These are phyloP conservation scores for Pyrrhura leucotis DNA, from an alignment of 2,797 vertebrate genomes.

Conservation along the genomic window DNA sequence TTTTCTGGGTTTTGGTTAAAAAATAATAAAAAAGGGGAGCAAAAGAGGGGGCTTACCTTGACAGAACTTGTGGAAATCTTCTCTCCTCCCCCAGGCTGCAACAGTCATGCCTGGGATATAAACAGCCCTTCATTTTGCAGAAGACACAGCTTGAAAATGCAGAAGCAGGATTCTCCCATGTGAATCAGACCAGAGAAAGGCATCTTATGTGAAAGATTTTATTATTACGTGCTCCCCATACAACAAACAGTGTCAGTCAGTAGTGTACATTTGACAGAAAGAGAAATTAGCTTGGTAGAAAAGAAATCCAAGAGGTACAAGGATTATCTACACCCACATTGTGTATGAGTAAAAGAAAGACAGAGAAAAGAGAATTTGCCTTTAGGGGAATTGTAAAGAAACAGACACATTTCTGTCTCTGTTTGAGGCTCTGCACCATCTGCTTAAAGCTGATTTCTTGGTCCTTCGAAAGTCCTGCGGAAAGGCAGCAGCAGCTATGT, in stretches of 20 bases:
- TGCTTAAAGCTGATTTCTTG: constrained; percentile 61
- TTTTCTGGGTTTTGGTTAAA: neutral
- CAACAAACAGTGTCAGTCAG: constrained; percentile 90
- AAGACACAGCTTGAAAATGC: too few species aligned
- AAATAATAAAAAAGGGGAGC: neutral
- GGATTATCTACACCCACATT: constrained; percentile 70
- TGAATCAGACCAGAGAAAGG: neutral
- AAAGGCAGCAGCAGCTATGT: constrained; percentile 79
- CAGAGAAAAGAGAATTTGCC: constrained; percentile 49
- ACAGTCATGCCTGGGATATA: neutral
- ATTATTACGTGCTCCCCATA: constrained; percentile 92
- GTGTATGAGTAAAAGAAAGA: neutral
- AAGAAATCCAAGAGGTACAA: constrained; percentile 66
- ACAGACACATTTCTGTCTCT: constrained; percentile 51
- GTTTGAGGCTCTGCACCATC: constrained; percentile 80
- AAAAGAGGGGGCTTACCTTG: neutral
- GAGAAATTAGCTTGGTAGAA: constrained; percentile 67
- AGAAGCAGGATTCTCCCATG: neutral
- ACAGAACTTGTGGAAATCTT: neutral
- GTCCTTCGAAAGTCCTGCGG: constrained; percentile 74
- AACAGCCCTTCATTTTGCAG: neutral
- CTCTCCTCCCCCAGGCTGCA: neutral
- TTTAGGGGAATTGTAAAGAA: constrained; percentile 44
- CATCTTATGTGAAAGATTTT: constrained; percentile 73
- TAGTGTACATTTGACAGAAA: constrained; percentile 87